Conservation (phyloP, 2,797 vertebrate species). For the Prunella strophiata region DNA sequence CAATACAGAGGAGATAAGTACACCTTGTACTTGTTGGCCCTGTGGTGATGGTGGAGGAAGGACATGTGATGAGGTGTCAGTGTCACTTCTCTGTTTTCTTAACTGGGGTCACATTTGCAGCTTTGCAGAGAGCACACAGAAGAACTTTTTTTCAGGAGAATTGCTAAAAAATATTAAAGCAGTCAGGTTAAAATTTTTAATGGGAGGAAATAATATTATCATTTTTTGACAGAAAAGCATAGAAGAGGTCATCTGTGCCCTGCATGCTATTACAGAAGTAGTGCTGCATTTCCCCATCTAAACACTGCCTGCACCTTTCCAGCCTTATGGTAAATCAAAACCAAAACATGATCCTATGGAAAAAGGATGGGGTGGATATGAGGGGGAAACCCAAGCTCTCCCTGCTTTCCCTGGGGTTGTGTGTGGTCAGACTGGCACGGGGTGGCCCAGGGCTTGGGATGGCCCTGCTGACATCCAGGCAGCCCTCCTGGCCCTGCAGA, state of each 20-base stretch:
- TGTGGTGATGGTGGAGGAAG: neutral
- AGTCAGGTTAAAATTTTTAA: neutral
- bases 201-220: neutral
- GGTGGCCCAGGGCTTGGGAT: fast-evolving
- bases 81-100: neutral
- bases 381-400: neutral
- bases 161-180: neutral
- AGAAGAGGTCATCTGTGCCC: neutral
- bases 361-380: neutral
- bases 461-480: neutral
- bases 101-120: neutral
- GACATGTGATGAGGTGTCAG: neutral
- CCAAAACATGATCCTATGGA: neutral
- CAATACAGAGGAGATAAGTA: neutral
- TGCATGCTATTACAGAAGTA: neutral
- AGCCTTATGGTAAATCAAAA: neutral
- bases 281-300: neutral
- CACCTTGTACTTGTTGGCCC: neutral
- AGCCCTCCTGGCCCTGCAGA: neutral
- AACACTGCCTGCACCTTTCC: neutral
- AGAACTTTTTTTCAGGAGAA: neutral
- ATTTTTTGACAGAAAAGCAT: neutral
- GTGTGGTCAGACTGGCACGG: fast-evolving
- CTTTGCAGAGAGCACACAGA: neutral
- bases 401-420: neutral